A percentile compares a stretch with the other conserved stretches of the same genome.
Conservation (phyloP, 2,797 vertebrate genomes). For the Sebastes minor region DNA sequence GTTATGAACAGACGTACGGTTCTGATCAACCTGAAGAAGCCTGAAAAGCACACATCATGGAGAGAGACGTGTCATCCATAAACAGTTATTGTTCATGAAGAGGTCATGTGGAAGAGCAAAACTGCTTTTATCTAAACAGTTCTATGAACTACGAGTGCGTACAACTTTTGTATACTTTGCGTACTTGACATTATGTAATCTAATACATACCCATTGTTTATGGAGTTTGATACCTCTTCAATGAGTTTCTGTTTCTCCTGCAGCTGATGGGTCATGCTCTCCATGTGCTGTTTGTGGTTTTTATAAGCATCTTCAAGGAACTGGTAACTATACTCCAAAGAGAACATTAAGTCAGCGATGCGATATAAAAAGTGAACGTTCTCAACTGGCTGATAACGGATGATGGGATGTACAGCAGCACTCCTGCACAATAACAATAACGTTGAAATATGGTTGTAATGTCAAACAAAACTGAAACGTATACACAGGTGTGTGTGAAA, state of each 20-base stretch:
- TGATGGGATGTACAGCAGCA: neutral
- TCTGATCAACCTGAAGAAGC: constrained; percentile 89
- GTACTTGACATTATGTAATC: neutral
- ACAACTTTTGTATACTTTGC: neutral
- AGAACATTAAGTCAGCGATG: neutral
- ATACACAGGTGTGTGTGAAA: neutral
- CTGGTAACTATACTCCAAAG: constrained; percentile 80
- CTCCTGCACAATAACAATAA: neutral
- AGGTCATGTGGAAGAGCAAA: neutral
- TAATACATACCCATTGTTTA: constrained; percentile 85
- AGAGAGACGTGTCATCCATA: neutral
- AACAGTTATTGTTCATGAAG: neutral
- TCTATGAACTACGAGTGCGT: neutral
- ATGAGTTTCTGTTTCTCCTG: constrained; percentile 91
- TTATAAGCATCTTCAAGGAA: constrained; percentile 93
- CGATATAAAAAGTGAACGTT: neutral
- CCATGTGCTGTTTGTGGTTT: constrained; percentile 91
- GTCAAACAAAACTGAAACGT: neutral
- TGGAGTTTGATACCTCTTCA: constrained; percentile 88
- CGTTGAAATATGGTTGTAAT: neutral
- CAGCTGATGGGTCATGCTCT: constrained; percentile 87
- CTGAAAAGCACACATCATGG: constrained; percentile 65
- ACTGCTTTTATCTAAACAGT: neutral
- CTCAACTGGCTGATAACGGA: neutral
- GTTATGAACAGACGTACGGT: constrained; percentile 87